Conservation (phyloP, 2,797 vertebrate species). For the Peromyscus melanophrys region DNA sequence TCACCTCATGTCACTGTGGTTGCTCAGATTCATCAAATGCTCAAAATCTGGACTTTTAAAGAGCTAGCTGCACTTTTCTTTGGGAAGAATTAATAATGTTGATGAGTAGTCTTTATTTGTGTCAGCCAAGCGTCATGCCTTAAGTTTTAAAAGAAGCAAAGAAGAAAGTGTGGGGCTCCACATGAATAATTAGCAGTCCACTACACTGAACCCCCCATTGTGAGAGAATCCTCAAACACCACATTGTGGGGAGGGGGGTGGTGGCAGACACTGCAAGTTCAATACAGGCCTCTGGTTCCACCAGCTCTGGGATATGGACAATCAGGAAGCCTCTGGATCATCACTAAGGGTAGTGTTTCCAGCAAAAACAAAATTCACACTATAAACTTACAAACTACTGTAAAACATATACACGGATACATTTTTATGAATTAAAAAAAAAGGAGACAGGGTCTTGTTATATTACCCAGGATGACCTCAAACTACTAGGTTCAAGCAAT, state of each 20-base stretch:
- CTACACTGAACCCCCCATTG: background rate
- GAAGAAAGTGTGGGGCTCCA: background rate
- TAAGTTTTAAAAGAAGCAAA: slow-evolving; percentile 15
- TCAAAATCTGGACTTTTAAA: slow-evolving; percentile 39
- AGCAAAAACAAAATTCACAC: slow-evolving; percentile 19
- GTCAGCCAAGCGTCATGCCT: background rate
- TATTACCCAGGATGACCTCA: background rate
- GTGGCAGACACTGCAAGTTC: background rate
- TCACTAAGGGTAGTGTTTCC: background rate
- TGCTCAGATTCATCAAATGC: background rate
- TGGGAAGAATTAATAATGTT: slow-evolving; percentile 32
- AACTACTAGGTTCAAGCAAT: background rate
- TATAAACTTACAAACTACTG: slow-evolving; percentile 13
- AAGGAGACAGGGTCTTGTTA: background rate
- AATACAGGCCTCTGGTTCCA: background rate
- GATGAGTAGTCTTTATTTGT: slow-evolving; percentile 11
- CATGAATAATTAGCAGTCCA: background rate
- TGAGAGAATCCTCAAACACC: background rate
- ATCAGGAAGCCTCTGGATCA: background rate
- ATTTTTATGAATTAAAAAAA: background rate
- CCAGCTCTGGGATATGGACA: background rate
- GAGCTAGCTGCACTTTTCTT: slow-evolving; percentile 21
- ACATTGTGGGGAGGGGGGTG: too few relatives aligned
- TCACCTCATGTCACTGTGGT: background rate
- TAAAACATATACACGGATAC: background rate